phyloP scores from a whole-genome alignment of 92 coral and sea anemone genomes.

The Muricea muricata region DNA sequence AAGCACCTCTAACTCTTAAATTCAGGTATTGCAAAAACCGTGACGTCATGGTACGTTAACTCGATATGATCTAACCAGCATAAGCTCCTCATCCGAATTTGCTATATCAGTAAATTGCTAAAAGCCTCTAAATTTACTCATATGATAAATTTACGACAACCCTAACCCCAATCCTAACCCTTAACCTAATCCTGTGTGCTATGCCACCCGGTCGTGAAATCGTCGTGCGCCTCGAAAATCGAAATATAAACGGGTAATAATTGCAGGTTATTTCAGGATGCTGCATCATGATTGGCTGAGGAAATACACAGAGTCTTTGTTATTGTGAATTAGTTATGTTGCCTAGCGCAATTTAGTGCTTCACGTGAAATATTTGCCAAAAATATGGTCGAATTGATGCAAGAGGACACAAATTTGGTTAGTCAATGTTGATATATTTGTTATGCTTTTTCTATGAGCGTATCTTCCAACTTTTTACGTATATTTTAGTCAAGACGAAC shows the following conservation, averaged over 20 bases:
- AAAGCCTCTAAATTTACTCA: no score
- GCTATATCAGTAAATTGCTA: no score
- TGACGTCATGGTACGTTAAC: no score
- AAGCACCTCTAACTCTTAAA: no score
- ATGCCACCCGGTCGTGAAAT: neutral
- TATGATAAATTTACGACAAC: no score
- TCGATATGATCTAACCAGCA: no score
- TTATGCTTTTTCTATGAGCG: neutral
- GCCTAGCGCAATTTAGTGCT: neutral
- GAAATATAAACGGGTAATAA: neutral
- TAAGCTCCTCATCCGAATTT: no score
- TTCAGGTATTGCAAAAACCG: neutral
- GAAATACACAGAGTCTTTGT: neutral
- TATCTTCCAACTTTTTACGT: neutral
- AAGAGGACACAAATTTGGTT: conserved; percentile 2
- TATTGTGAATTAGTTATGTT: neutral
- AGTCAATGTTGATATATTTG: neutral
- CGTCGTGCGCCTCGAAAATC: no score
- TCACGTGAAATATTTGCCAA: neutral
- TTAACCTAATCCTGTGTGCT: no score
- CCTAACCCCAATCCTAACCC: no score
- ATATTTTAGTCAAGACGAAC: neutral
- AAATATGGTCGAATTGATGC: neutral
- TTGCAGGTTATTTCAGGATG: neutral
- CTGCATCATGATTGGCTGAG: neutral